phyloP scores from a whole-genome alignment of 2,888 invertebrate species.

The Euclidia mi region DNA sequence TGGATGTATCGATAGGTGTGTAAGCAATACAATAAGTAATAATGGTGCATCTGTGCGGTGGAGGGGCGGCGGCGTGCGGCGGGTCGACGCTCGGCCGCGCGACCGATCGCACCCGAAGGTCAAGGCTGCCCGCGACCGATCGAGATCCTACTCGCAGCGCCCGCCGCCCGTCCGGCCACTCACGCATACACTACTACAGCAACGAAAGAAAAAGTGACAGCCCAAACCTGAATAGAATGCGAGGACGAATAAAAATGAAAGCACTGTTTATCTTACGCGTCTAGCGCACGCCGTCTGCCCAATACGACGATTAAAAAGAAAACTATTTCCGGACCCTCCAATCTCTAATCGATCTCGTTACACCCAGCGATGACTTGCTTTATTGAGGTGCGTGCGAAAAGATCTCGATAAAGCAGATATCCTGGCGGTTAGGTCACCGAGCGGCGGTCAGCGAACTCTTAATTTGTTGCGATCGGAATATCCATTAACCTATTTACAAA shows the following conservation, averaged over 20 bases:
- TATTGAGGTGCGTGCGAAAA: slow-evolving; percentile 69
- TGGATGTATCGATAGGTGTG: slow-evolving; percentile 49
- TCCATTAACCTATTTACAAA: slow-evolving; percentile 61
- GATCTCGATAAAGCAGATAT: slow-evolving; percentile 68
- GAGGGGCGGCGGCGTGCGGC: slow-evolving; percentile 63
- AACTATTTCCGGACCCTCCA: slow-evolving; percentile 25
- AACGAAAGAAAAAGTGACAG: slow-evolving; percentile 90
- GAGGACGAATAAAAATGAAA: slow-evolving; percentile 89
- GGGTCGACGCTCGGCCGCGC: slow-evolving; percentile 85
- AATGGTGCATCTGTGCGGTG: slow-evolving; percentile 61
- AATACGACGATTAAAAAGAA: slow-evolving; percentile 30
- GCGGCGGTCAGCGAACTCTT: slow-evolving; percentile 66
- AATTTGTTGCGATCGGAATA: slow-evolving; percentile 60
- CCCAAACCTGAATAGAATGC: slow-evolving; percentile 87
- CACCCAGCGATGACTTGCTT: slow-evolving; percentile 70
- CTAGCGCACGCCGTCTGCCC: slow-evolving; percentile 56
- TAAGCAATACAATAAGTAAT: slow-evolving; percentile 32
- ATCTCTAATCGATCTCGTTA: slow-evolving; percentile 51
- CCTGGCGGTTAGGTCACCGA: slow-evolving; percentile 70
- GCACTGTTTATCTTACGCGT: slow-evolving; percentile 70
- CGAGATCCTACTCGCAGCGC: slow-evolving; percentile 71
- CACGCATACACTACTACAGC: slow-evolving; percentile 60
- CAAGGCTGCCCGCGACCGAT: slow-evolving; percentile 82
- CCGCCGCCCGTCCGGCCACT: slow-evolving; percentile 23
- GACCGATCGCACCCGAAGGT: slow-evolving; percentile 86